Percentiles rank a stretch among this genome's conserved stretches.
phyloP scores from a whole-genome alignment of 2,113 vertebrate species.

The Mirounga angustirostris region DNA sequence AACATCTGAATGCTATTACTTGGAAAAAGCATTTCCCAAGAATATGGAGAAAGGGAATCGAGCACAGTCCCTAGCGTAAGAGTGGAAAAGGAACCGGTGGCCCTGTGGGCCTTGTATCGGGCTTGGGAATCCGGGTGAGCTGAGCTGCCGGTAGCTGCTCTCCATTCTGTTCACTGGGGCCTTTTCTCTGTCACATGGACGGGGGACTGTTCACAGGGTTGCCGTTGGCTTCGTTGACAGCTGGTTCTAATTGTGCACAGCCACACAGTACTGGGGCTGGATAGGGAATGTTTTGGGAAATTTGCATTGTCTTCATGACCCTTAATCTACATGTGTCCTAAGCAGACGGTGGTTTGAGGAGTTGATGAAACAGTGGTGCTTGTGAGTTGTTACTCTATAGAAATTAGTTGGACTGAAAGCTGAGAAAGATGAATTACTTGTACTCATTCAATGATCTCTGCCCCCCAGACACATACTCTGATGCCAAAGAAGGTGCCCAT shows the following conservation, averaged over 20 bases:
- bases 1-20: constrained; percentile 33
- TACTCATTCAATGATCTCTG: background rate
- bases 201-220: background rate
- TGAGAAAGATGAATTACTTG: background rate
- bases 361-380: constrained; percentile 28
- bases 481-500: background rate
- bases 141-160: background rate
- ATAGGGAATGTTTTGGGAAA: constrained; percentile 62
- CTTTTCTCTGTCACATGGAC: background rate
- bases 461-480: fast-evolving
- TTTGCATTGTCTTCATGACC: constrained; percentile 66
- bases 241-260: constrained; percentile 73
- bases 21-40: background rate
- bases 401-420: background rate
- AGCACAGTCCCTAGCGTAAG: background rate
- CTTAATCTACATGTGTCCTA: constrained; percentile 60
- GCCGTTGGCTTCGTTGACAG: constrained; percentile 64
- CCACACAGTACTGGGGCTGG: background rate
- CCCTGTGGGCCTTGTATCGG: background rate
- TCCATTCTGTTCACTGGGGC: background rate
- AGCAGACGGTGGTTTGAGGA: constrained; percentile 61
- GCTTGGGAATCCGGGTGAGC: background rate
- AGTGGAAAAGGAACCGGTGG: background rate
- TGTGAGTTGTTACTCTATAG: constrained; percentile 30
- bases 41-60: background rate